Percentiles rank a stretch among this genome's conserved stretches.
Conservation (phyloP, 2,113 vertebrate species). For the Acrocephalus kingi region DNA sequence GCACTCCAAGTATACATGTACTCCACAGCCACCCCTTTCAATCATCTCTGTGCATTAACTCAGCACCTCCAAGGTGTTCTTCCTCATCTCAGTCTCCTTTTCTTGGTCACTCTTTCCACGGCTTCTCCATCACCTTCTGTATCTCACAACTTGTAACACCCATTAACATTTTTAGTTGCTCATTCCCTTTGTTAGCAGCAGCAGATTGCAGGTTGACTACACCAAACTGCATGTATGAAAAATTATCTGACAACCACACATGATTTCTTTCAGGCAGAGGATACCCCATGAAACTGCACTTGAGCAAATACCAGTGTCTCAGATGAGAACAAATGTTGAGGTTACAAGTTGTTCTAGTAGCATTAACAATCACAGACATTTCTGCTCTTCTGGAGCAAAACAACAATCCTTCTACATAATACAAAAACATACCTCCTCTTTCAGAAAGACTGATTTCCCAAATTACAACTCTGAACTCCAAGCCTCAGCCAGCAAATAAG, state of each 20-base stretch:
- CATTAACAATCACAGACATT: not conserved
- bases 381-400: not conserved
- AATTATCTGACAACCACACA: not conserved
- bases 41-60: not conserved
- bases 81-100: not conserved
- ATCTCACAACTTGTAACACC: not conserved
- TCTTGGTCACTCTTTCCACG: not conserved
- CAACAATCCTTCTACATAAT: not conserved
- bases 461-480: not conserved
- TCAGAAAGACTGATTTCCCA: not conserved
- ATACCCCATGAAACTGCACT: not conserved
- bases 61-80: not conserved
- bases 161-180: not conserved
- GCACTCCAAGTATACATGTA: not conserved
- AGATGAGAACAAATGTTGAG: not conserved
- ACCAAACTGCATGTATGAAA: fast-evolving
- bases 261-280: not conserved
- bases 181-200: not conserved
- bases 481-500: not conserved
- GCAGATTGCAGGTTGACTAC: not conserved
- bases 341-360: not conserved
- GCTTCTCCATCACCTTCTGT: not conserved
- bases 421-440: not conserved
- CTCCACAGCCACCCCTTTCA: not conserved
- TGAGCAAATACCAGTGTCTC: not conserved